phyloP scores from a whole-genome alignment of 2,888 invertebrate species.

The Clunio marinus region DNA sequence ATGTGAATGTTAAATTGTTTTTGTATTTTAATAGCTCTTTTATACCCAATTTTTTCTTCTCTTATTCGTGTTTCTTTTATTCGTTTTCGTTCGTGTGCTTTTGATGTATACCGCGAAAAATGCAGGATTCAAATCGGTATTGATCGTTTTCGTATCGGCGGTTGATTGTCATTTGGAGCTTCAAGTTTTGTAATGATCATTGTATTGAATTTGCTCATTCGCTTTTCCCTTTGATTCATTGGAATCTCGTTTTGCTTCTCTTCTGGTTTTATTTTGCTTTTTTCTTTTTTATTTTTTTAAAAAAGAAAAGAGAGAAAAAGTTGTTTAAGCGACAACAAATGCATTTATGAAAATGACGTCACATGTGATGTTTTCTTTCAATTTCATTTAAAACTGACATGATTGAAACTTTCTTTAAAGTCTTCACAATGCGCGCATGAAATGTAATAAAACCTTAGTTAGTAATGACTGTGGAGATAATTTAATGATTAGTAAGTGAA shows the following conservation, averaged over 20 bases:
- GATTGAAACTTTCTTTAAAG: no score
- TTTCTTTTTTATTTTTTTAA: background rate
- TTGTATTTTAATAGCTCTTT: constrained; percentile 37
- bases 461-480: no score
- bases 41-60: constrained; percentile 6
- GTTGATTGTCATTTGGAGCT: background rate
- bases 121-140: constrained; percentile 28
- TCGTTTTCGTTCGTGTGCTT: background rate
- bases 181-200: background rate
- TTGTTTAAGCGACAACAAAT: background rate
- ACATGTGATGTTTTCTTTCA: no score
- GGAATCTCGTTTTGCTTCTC: background rate
- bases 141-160: constrained; percentile 13
- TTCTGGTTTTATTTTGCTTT: background rate
- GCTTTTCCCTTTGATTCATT: background rate
- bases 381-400: no score
- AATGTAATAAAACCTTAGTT: no score
- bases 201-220: background rate
- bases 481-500: no score
- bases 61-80: background rate
- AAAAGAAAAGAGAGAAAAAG: background rate
- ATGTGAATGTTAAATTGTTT: constrained; percentile 26
- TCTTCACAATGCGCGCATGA: no score
- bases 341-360: no score
- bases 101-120: constrained; percentile 26